phyloP scores from a whole-genome alignment of 1,140 invertebrate species.

The Triops cancriformis region DNA sequence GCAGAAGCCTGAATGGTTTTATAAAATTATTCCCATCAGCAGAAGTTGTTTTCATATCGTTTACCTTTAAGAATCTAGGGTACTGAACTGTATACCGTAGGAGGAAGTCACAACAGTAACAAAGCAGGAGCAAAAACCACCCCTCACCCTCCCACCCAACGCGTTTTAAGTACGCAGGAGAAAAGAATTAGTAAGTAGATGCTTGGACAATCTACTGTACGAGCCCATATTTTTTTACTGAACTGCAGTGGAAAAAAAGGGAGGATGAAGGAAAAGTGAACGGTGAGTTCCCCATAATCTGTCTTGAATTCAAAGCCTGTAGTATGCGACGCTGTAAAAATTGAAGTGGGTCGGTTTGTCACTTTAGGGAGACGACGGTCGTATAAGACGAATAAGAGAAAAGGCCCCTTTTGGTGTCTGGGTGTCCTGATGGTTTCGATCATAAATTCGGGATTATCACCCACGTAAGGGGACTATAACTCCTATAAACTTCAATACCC shows the following conservation, averaged over 20 bases:
- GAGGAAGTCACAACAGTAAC: background rate
- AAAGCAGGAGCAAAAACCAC: background rate
- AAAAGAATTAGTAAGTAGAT: background rate
- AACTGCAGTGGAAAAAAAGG: background rate
- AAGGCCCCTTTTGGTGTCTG: background rate
- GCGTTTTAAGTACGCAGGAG: background rate
- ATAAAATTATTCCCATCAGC: too few species aligned
- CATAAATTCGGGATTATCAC: conserved; percentile 11
- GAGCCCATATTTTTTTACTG: background rate
- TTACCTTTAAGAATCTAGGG: too few species aligned
- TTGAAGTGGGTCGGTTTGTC: conserved; percentile 8
- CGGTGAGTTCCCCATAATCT: background rate
- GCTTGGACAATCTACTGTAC: background rate
- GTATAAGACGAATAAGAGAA: background rate
- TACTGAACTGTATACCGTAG: too few species aligned
- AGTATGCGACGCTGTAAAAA: background rate
- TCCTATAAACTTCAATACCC: background rate
- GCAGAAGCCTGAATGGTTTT: too few species aligned
- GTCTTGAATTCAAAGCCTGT: conserved; percentile 2
- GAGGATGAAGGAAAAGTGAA: background rate
- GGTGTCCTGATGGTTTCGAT: background rate
- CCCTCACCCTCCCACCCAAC: background rate
- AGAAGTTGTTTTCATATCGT: too few species aligned
- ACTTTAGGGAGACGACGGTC: background rate
- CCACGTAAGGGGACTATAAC: background rate